Percentiles rank a stretch among this genome's conserved stretches.
Evolutionary conservation across 2,888 invertebrate genomes (phyloP).

Genomic region (Graphium colonna): DNA sequence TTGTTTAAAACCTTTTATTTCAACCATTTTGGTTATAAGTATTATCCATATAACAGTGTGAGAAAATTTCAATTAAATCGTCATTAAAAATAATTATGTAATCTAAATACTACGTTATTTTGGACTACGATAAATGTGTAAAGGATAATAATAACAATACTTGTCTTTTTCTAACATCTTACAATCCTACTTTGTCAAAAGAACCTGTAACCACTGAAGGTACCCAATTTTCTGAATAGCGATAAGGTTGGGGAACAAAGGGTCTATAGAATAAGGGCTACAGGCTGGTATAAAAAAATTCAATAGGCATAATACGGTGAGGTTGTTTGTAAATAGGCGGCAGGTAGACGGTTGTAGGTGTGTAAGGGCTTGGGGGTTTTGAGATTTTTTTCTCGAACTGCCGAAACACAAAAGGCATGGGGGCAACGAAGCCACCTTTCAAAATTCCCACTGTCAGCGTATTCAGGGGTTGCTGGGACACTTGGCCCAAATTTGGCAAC

Average conservation of each 20-base stretch:
- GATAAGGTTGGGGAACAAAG: constrained; percentile 53
- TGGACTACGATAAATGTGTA: no score
- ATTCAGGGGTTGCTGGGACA: constrained; percentile 11
- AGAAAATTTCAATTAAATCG: no score
- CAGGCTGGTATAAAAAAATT: constrained; percentile 54
- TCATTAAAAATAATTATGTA: no score
- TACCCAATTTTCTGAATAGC: constrained; percentile 44
- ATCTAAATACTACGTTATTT: no score
- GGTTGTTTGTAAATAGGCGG: constrained; percentile 71
- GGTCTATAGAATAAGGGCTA: constrained; percentile 50
- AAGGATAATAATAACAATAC: no score
- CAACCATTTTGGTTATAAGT: no score
- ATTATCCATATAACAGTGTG: no score
- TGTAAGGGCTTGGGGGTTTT: constrained; percentile 57
- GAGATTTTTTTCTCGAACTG: constrained; percentile 40
- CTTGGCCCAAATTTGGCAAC: constrained; percentile 14
- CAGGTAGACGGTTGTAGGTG: constrained; percentile 78
- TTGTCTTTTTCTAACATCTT: not conserved
- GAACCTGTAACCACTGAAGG: constrained; percentile 18
- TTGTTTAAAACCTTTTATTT: no score
- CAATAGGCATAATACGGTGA: constrained; percentile 47
- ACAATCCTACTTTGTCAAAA: constrained; percentile 16
- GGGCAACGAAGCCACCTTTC: constrained; percentile 58
- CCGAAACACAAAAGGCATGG: constrained; percentile 40
- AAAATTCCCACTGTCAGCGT: constrained; percentile 57